Conservation (phyloP, 2,888 invertebrate species). For the Heliconius hortense region DNA sequence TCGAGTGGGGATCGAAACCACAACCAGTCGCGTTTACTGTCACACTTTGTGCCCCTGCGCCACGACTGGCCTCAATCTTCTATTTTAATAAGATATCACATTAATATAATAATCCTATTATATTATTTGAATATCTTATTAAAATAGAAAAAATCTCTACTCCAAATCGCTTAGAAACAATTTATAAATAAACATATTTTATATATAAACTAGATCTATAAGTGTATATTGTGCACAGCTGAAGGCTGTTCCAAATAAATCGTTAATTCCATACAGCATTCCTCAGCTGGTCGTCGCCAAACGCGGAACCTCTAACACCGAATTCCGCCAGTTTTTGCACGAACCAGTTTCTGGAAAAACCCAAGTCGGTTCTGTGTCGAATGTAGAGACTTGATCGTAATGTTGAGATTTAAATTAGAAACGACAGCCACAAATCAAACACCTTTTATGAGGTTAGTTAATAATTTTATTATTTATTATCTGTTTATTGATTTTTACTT, state of each 20-base stretch:
- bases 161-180: not conserved
- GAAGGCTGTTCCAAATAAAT: slow-evolving; percentile 45
- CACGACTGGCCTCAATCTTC: not conserved
- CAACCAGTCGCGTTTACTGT: not conserved
- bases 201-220: slow-evolving; percentile 5
- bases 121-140: not conserved
- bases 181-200: not conserved
- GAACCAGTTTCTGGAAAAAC: slow-evolving; percentile 63
- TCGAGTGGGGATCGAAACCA: not conserved
- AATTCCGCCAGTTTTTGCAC: slow-evolving; percentile 60
- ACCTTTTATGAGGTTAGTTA: slow-evolving; percentile 10
- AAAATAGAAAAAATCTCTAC: not conserved
- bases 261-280: slow-evolving; percentile 47
- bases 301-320: slow-evolving; percentile 55
- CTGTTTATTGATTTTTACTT: slow-evolving; percentile 2
- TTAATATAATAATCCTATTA: too few relatives aligned
- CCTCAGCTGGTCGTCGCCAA: slow-evolving; percentile 48
- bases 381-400: slow-evolving; percentile 10
- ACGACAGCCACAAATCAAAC: slow-evolving; percentile 13
- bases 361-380: slow-evolving; percentile 44
- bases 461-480: not conserved
- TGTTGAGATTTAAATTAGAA: slow-evolving; percentile 15
- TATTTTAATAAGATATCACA: too few relatives aligned
- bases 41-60: not conserved
- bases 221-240: slow-evolving; percentile 32